Conservation (phyloP, 2,113 vertebrate species). For the Blennius ocellaris region DNA sequence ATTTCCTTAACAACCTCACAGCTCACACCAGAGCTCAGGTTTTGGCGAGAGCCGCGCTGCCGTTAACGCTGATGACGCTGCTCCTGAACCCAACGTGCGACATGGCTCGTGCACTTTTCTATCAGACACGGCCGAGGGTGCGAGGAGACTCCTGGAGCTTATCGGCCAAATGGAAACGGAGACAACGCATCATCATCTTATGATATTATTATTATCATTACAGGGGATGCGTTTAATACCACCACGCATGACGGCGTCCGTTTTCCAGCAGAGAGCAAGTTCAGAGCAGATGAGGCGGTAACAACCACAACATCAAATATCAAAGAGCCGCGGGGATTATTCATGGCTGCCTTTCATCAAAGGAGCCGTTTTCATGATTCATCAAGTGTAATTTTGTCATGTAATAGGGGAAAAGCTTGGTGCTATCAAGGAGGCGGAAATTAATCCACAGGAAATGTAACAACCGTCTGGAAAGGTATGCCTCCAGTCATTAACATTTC, state of each 20-base stretch:
- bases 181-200: slow-evolving; percentile 33
- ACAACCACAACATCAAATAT: slow-evolving; percentile 49
- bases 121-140: slow-evolving; percentile 50
- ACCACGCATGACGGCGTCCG: slow-evolving; percentile 31
- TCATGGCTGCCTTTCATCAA: slow-evolving; percentile 47
- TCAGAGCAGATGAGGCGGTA: slow-evolving; percentile 38
- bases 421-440: slow-evolving; percentile 3
- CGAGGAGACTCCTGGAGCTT: slow-evolving; percentile 24
- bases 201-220: slow-evolving; percentile 53
- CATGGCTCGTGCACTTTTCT: slow-evolving; percentile 37
- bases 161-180: slow-evolving; percentile 48
- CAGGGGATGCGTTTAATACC: slow-evolving; percentile 47
- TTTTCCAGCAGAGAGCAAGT: slow-evolving; percentile 38
- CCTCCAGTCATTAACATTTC: slow-evolving; percentile 2
- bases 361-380: slow-evolving; percentile 44
- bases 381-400: slow-evolving; percentile 43
- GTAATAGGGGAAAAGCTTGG: slow-evolving; percentile 32
- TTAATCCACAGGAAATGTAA: slow-evolving; percentile 27
- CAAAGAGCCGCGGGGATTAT: slow-evolving; percentile 56
- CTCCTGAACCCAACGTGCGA: background rate
- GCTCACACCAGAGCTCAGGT: background rate
- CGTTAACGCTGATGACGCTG: slow-evolving; percentile 12
- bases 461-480: background rate
- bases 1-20: slow-evolving; percentile 39
- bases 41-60: background rate